Percentiles rank a stretch among this genome's conserved stretches.
Conservation (phyloP, 2,113 vertebrate species). For the Apeltes quadracus region DNA sequence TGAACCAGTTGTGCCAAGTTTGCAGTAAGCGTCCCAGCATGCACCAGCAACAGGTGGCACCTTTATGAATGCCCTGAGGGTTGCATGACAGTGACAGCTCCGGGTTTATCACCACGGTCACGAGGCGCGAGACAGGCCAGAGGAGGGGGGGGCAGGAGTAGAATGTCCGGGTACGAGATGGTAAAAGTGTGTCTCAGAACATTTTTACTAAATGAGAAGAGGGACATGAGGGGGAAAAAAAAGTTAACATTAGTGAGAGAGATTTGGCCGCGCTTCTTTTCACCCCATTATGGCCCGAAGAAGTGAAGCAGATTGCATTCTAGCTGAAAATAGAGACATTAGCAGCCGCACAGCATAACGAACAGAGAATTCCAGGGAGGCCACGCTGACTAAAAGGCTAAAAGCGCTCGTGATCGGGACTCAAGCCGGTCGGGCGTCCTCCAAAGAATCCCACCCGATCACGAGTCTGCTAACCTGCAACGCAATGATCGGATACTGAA, state of each 20-base stretch:
- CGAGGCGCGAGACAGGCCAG: slow-evolving; percentile 13
- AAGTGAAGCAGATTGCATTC: slow-evolving; percentile 45
- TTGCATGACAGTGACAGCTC: slow-evolving; percentile 54
- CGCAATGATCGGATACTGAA: not conserved
- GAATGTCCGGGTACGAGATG: slow-evolving; percentile 21
- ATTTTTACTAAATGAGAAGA: not conserved
- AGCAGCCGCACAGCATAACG: slow-evolving; percentile 48
- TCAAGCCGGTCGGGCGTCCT: not conserved
- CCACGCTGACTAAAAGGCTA: slow-evolving; percentile 23
- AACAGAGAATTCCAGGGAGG: slow-evolving; percentile 54
- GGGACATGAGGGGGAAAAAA: not conserved
- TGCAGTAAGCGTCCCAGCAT: slow-evolving; percentile 60
- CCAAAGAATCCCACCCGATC: slow-evolving; percentile 11
- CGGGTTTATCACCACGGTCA: slow-evolving; percentile 50
- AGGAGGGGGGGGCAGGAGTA: slow-evolving; percentile 21
- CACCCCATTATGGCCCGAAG: slow-evolving; percentile 9
- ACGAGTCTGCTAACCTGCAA: not conserved
- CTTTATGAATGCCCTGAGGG: slow-evolving; percentile 53
- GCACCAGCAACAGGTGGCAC: slow-evolving; percentile 70
- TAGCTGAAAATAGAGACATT: slow-evolving; percentile 70
- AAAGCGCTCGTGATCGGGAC: slow-evolving; percentile 30
- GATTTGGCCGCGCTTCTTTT: slow-evolving; percentile 18
- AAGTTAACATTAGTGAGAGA: not conserved
- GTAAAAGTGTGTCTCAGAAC: not conserved
- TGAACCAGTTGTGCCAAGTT: slow-evolving; percentile 57